Base-by-base conservation (phyloP, 2,113 vertebrate species). In the Dryoscopus gambensis region DNA sequence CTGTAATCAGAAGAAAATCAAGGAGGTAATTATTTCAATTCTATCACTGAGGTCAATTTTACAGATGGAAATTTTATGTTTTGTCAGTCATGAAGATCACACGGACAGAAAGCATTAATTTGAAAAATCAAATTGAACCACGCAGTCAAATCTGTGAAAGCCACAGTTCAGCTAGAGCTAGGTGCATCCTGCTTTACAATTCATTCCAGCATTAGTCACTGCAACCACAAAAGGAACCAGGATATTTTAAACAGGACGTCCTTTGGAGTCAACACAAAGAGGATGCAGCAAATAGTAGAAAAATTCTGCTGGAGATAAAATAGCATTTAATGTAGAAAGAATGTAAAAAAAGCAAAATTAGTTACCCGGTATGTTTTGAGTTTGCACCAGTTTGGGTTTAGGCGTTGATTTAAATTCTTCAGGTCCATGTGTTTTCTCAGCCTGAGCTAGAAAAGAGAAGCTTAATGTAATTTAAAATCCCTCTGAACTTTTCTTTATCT, bases 401-500 rank as follows among this genome's bases (percentile, higher is more conserved):
- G 90, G 49, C 7, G 91, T 90, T 25, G 90, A 79, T 62, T 85
- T 94, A 69, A 87, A 69, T 70, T 87, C 89, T 52, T 81, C 84
- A 42, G 69, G 77, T 94, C 79, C 73, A 3, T 44, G 65, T 37
- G 77, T 69, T 96, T 89, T 95, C 74, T 84, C 84, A 87, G 60
- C 19, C n/a, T 82, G 69, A 89, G 93, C 96, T 97, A 86, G 70
- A 94, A 96, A 59, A 96, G 89, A 94, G 60, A 93, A 84, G 35
- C 8, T 75, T 81, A 46, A 56, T 71, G 94, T 91, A 83, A 87
- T 84, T 92, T 74, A 40, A 53, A 85, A 87, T 70, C 27, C 14
- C 28, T 83, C 23, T 53, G 25, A 78, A 31, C 16, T 55, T 80
- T 57, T 70, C 47, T 68, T 78, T 35, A 62, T 23, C 30, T 60